Evolutionary conservation across 2,797 vertebrate genomes (phyloP).

Genomic region (Paedocypris micromegethes): DNA sequence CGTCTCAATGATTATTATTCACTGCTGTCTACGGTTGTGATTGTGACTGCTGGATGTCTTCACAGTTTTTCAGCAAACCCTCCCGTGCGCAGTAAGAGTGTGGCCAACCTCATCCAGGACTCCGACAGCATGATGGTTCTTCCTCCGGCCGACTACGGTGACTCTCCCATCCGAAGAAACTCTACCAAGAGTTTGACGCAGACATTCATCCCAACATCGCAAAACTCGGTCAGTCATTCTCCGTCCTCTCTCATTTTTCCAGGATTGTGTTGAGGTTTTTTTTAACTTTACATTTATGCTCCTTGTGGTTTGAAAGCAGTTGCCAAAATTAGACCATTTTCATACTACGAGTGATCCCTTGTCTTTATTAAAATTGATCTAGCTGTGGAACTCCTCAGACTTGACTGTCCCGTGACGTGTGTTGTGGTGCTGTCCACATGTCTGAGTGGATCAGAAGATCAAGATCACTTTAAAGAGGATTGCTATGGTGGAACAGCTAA

Average conservation of each 20-base stretch:
- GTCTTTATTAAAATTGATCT: too few relatives aligned
- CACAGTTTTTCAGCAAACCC: conserved; percentile 32
- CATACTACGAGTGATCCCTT: too few relatives aligned
- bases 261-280: too few relatives aligned
- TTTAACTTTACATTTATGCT: too few relatives aligned
- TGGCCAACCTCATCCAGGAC: conserved; percentile 80
- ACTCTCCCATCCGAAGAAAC: conserved; percentile 47
- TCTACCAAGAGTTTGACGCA: conserved; percentile 39
- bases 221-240: conserved; percentile 51
- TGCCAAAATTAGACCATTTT: too few relatives aligned
- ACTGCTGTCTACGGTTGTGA: neutral
- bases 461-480: conserved; percentile 44
- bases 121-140: conserved; percentile 76
- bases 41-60: conserved; percentile 14
- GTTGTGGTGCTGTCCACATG: conserved; percentile 27
- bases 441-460: conserved; percentile 38
- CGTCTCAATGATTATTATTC: too few relatives aligned
- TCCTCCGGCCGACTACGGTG: conserved; percentile 82
- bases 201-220: conserved; percentile 43
- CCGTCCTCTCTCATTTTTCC: conserved; percentile 33
- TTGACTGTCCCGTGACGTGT: conserved; percentile 5
- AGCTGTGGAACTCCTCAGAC: neutral
- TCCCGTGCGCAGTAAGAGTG: conserved; percentile 81
- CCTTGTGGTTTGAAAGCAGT: too few relatives aligned
- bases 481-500: conserved; percentile 32